Conservation (phyloP, 53 echinoderm and acorn worm genomes). For the Stichopus horrens region DNA sequence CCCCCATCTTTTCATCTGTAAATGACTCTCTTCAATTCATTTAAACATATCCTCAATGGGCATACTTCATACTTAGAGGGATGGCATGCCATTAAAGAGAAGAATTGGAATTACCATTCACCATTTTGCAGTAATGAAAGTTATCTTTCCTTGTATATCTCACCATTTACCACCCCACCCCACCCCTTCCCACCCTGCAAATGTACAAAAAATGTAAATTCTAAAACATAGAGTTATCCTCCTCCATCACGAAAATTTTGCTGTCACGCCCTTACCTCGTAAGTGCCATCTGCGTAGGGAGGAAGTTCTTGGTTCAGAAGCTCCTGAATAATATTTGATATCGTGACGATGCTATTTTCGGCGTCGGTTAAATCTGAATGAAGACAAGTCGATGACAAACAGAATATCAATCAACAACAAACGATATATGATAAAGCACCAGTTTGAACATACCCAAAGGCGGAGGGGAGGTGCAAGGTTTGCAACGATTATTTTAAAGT, state of each 20-base stretch:
- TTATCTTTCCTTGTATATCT: not conserved
- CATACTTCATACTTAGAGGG: too few relatives aligned
- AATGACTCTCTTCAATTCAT: too few relatives aligned
- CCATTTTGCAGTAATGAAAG: too few relatives aligned
- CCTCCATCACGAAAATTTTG: not conserved
- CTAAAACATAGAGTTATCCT: not conserved
- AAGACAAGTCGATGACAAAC: not conserved
- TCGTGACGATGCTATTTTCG: slow-evolving; percentile 87
- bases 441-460: too few relatives aligned
- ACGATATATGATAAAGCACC: too few relatives aligned
- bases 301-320: slow-evolving; percentile 88
- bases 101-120: too few relatives aligned
- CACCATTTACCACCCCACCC: not conserved
- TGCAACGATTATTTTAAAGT: too few relatives aligned
- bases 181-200: too few relatives aligned
- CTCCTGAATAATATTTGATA: slow-evolving; percentile 93
- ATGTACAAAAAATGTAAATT: not conserved
- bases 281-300: slow-evolving; percentile 76
- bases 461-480: too few relatives aligned
- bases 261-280: slow-evolving; percentile 59
- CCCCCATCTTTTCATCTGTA: not conserved
- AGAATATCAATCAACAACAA: not conserved
- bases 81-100: too few relatives aligned
- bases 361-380: slow-evolving; percentile 80
- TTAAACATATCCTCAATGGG: too few relatives aligned